phyloP scores from a whole-genome alignment of 2,888 invertebrate species.

The Leptogaster cylindrica region DNA sequence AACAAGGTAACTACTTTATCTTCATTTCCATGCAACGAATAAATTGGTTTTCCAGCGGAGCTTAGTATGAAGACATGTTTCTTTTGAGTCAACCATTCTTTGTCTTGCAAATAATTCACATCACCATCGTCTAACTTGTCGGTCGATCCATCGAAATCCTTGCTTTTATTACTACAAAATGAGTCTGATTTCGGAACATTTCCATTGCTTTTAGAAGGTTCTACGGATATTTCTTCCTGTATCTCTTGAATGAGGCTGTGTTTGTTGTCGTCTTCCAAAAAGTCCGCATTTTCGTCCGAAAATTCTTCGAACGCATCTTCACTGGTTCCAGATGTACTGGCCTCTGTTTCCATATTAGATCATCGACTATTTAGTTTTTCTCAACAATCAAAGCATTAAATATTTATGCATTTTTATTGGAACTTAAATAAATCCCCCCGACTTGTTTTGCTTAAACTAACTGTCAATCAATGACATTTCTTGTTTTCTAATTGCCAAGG shows the following conservation, averaged over 20 bases:
- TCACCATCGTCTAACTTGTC: slow-evolving; percentile 57
- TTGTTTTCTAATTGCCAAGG: too few species aligned
- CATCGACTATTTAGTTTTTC: too few species aligned
- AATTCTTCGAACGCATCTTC: slow-evolving; percentile 73
- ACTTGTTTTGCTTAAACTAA: too few species aligned
- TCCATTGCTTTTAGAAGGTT: slow-evolving; percentile 45
- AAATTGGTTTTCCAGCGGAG: slow-evolving; percentile 96
- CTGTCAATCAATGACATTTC: too few species aligned
- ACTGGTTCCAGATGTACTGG: slow-evolving; percentile 41
- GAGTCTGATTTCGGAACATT: slow-evolving; percentile 50
- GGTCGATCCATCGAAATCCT: slow-evolving; percentile 54
- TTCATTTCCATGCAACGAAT: slow-evolving; percentile 90
- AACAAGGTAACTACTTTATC: slow-evolving; percentile 92
- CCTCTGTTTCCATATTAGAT: slow-evolving; percentile 41
- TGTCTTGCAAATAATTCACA: slow-evolving; percentile 72
- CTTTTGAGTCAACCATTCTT: slow-evolving; percentile 78
- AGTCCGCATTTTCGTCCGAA: slow-evolving; percentile 66
- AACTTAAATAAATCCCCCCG: too few species aligned
- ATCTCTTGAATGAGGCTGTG: slow-evolving; percentile 57
- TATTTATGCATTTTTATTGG: background rate
- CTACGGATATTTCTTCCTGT: slow-evolving; percentile 53
- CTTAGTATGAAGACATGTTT: slow-evolving; percentile 95
- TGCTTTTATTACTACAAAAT: slow-evolving; percentile 51
- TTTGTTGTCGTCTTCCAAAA: slow-evolving; percentile 59
- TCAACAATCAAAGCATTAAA: too few species aligned